Evolutionary conservation across 2,888 invertebrate genomes (phyloP).

Genomic region (Pheosia gnoma): DNA sequence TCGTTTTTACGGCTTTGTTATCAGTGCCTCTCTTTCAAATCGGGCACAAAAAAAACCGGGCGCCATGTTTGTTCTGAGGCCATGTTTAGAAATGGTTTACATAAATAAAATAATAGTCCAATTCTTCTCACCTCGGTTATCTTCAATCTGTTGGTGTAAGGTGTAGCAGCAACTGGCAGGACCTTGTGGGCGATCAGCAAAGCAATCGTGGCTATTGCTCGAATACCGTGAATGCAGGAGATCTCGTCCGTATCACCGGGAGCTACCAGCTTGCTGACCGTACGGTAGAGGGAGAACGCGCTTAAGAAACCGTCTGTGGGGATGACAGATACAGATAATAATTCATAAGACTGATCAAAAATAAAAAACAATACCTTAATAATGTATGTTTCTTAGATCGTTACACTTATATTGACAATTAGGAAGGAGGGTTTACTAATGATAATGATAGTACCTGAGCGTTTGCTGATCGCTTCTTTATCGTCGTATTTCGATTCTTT

Average conservation of each 20-base stretch:
- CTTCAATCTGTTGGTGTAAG: conserved; percentile 85
- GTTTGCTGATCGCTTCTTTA: conserved; percentile 37
- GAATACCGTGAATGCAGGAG: conserved; percentile 88
- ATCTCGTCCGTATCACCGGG: conserved; percentile 83
- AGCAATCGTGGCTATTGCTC: conserved; percentile 86
- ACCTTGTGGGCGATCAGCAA: conserved; percentile 87
- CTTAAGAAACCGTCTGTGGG: conserved; percentile 67
- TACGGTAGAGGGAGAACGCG: conserved; percentile 87
- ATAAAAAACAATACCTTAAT: no score
- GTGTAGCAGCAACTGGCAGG: conserved; percentile 85
- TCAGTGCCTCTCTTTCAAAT: no score
- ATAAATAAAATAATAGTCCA: not conserved
- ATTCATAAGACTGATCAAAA: no score
- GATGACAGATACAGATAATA: conserved; percentile 1
- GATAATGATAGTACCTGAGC: conserved; percentile 37
- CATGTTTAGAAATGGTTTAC: no score
- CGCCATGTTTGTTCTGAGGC: no score
- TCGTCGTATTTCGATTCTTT: conserved; percentile 44
- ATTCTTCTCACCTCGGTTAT: conserved; percentile 81
- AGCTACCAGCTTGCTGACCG: conserved; percentile 82
- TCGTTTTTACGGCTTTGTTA: no score
- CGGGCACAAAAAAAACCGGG: no score
- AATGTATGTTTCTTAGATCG: no score
- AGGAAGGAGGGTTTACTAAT: no score
- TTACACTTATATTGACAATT: no score